These are phyloP conservation scores for Poliocrania exsul DNA, from an alignment of 2,797 vertebrate genomes.

Conservation along the genomic window DNA sequence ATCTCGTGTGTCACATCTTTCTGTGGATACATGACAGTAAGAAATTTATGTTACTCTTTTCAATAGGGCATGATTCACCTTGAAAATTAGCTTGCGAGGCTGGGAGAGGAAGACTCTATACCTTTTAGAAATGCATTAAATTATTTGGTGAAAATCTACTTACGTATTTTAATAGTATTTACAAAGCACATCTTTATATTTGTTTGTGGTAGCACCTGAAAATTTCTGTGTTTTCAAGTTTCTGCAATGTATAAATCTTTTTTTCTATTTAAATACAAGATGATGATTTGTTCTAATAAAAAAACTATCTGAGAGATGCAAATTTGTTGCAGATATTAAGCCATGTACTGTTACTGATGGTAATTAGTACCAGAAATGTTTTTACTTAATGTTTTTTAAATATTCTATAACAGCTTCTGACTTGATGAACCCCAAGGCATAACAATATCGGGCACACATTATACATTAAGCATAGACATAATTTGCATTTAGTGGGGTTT, in stretches of 20 bases:
- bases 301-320: background rate
- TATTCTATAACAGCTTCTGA: background rate
- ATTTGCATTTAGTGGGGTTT: background rate
- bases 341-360: background rate
- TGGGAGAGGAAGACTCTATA: background rate
- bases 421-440: background rate
- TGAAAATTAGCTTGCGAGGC: accelerated
- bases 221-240: background rate
- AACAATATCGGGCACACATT: background rate
- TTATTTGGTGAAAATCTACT: background rate
- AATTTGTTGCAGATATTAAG: constrained; percentile 6
- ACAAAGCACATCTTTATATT: background rate
- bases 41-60: background rate
- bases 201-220: background rate
- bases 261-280: background rate
- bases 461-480: background rate
- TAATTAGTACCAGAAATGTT: constrained; percentile 31
- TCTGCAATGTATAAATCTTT: background rate
- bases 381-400: background rate
- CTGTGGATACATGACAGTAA: background rate
- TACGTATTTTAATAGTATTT: background rate
- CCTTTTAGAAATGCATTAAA: background rate
- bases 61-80: background rate
- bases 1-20: background rate
- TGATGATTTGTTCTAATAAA: background rate